Conservation (phyloP, 2,113 vertebrate species). For the Pelecanus crispus region DNA sequence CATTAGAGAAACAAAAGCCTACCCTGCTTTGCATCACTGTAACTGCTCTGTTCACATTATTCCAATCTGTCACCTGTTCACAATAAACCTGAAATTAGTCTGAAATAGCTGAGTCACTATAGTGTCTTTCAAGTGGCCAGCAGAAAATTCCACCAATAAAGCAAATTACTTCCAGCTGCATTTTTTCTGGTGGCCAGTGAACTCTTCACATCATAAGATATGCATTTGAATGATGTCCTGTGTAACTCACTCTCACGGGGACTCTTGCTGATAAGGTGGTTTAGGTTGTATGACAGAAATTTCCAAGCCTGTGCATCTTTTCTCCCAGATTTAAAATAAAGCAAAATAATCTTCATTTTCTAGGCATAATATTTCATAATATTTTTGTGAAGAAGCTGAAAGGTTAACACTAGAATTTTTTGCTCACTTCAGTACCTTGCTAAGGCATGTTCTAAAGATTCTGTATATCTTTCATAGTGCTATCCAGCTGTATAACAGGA, state of each 20-base stretch:
- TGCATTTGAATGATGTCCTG: background rate
- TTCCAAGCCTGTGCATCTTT: background rate
- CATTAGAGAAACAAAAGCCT: background rate
- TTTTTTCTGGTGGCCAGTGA: background rate
- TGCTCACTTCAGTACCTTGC: background rate
- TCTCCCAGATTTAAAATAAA: background rate
- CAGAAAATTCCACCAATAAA: background rate
- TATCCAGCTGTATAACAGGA: background rate
- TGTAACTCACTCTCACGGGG: background rate
- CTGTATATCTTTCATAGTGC: background rate
- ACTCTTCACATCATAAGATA: background rate
- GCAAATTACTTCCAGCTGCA: background rate
- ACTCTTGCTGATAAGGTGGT: background rate
- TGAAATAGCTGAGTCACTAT: background rate
- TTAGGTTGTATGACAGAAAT: background rate
- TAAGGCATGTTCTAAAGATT: background rate
- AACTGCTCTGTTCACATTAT: background rate
- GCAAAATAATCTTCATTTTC: background rate
- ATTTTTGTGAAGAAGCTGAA: no score
- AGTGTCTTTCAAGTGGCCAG: background rate
- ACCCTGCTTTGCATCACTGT: background rate
- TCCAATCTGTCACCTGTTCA: background rate
- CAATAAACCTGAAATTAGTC: background rate
- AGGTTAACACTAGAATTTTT: background rate
- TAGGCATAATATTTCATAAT: background rate